A percentile compares a stretch with the other conserved stretches of the same genome.
phyloP scores from a whole-genome alignment of 1,140 invertebrate genomes.

The Leptestheria dahalacensis region DNA sequence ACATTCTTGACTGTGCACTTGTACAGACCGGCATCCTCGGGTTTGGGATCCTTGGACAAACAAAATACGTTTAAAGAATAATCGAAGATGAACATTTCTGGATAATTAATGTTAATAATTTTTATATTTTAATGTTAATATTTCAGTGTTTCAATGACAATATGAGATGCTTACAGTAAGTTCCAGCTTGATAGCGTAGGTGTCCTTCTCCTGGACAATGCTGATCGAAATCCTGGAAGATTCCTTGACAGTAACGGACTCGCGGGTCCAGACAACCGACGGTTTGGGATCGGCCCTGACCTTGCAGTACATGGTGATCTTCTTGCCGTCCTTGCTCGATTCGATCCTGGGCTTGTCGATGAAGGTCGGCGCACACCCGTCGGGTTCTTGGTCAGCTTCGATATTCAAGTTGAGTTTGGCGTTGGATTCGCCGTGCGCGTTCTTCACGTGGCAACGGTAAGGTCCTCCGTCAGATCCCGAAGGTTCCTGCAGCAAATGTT shows the following conservation, averaged over 20 bases:
- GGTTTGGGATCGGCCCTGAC: slow-evolving; percentile 88
- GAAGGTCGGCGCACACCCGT: slow-evolving; percentile 93
- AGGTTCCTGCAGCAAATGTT: slow-evolving; percentile 53
- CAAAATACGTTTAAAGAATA: no score
- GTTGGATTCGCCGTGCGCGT: slow-evolving; percentile 93
- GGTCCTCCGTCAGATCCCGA: slow-evolving; percentile 85
- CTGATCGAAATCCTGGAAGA: slow-evolving; percentile 60
- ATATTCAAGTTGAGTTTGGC: slow-evolving; percentile 97
- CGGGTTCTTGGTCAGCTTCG: slow-evolving; percentile 77
- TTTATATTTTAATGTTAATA: neutral
- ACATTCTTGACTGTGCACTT: slow-evolving; percentile 95
- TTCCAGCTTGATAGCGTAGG: slow-evolving; percentile 69
- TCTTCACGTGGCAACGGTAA: slow-evolving; percentile 92
- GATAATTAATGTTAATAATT: neutral
- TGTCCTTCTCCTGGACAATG: slow-evolving; percentile 57
- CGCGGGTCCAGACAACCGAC: slow-evolving; percentile 80
- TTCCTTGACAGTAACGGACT: slow-evolving; percentile 58
- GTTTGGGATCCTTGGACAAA: slow-evolving; percentile 57
- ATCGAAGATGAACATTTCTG: slow-evolving; percentile 1
- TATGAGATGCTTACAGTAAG: neutral
- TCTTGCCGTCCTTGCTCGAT: slow-evolving; percentile 85
- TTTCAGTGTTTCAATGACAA: neutral
- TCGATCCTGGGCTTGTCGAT: slow-evolving; percentile 90
- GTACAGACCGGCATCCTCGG: slow-evolving; percentile 91
- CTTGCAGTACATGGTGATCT: slow-evolving; percentile 95